These are phyloP conservation scores for Ceratina calcarata DNA, from an alignment of 1,140 invertebrate genomes.

Conservation along the genomic window DNA sequence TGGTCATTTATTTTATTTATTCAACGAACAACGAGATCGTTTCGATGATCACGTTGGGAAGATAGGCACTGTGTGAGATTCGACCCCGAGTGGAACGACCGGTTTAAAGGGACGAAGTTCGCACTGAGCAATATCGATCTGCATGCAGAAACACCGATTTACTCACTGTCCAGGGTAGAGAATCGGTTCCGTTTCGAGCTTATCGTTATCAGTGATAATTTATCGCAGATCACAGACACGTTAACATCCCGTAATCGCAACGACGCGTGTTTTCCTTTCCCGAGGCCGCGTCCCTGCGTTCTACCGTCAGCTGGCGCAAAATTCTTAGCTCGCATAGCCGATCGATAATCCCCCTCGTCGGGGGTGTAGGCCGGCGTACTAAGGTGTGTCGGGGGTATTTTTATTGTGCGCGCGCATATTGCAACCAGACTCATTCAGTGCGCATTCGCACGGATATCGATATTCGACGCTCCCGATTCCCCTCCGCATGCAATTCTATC, in stretches of 20 bases:
- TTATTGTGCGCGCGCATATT: slow-evolving; percentile 52
- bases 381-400: slow-evolving; percentile 42
- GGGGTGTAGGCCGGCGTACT: slow-evolving; percentile 49
- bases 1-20: background rate
- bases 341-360: slow-evolving; percentile 59
- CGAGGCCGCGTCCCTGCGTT: slow-evolving; percentile 26
- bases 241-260: slow-evolving; percentile 14
- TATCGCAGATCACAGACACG: slow-evolving; percentile 26
- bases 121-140: background rate
- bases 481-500: background rate
- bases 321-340: slow-evolving; percentile 27
- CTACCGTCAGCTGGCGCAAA: slow-evolving; percentile 30
- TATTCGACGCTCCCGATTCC: slow-evolving; percentile 17
- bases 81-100: background rate
- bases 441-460: slow-evolving; percentile 46
- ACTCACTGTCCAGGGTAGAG: background rate
- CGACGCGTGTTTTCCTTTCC: slow-evolving; percentile 23
- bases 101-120: background rate
- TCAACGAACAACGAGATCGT: background rate
- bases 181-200: background rate
- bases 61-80: too few species aligned
- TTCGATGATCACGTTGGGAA: background rate
- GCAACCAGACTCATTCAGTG: slow-evolving; percentile 16
- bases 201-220: background rate
- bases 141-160: background rate